phyloP scores from a whole-genome alignment of 2,797 vertebrate species.

The Vultur gryphus region DNA sequence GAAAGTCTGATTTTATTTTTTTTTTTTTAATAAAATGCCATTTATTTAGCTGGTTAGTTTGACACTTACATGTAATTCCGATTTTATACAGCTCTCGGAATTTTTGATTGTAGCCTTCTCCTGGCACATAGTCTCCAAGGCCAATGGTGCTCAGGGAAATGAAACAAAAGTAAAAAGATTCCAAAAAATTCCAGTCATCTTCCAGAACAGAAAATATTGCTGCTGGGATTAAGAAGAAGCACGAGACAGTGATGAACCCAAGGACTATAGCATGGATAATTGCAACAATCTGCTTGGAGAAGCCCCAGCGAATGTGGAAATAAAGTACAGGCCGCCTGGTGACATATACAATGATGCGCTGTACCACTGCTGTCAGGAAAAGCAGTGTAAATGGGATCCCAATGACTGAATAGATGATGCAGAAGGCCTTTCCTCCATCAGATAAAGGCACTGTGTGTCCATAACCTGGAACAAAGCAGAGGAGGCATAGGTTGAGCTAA shows the following conservation, averaged over 20 bases:
- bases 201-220: slow-evolving; percentile 90
- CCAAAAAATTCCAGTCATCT: slow-evolving; percentile 96
- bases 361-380: slow-evolving; percentile 95
- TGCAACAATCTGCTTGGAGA: slow-evolving; percentile 88
- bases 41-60: background rate
- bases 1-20: background rate
- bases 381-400: slow-evolving; percentile 97
- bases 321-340: slow-evolving; percentile 86
- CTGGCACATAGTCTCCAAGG: slow-evolving; percentile 94
- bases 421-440: slow-evolving; percentile 94
- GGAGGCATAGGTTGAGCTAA: background rate
- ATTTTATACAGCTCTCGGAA: slow-evolving; percentile 96
- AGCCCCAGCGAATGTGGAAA: slow-evolving; percentile 89
- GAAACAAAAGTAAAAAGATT: slow-evolving; percentile 98
- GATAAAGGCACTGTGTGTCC: slow-evolving; percentile 96
- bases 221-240: slow-evolving; percentile 94
- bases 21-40: background rate
- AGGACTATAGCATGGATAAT: slow-evolving; percentile 84
- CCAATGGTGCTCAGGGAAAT: slow-evolving; percentile 98
- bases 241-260: slow-evolving; percentile 80
- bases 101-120: slow-evolving; percentile 90
- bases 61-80: slow-evolving; percentile 91
- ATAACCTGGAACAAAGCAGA: slow-evolving; percentile 80
- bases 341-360: slow-evolving; percentile 89
- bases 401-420: slow-evolving; percentile 93